Evolutionary conservation across 1,140 invertebrate genomes (phyloP).

Genomic region (Pomacea maculata): DNA sequence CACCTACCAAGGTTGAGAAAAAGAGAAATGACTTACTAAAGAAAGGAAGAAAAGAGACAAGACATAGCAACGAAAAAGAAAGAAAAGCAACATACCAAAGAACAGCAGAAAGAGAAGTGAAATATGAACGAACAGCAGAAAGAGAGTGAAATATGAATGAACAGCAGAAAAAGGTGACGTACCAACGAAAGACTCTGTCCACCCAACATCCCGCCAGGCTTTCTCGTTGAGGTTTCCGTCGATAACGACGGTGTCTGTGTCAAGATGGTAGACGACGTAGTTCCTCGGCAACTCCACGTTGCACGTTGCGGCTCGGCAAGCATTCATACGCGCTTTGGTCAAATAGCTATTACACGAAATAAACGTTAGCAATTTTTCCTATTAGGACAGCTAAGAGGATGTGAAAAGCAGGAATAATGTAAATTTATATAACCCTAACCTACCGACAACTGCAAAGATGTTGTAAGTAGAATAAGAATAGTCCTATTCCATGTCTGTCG

Average conservation of each 20-base stretch:
- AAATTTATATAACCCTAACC: no score
- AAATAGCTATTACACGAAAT: slow-evolving; percentile 23
- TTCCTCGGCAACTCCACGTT: slow-evolving; percentile 33
- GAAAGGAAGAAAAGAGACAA: neutral
- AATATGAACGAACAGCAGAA: no score
- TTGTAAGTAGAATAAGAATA: no score
- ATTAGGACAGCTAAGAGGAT: no score
- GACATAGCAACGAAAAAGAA: neutral
- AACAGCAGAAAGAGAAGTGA: no score
- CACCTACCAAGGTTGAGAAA: no score
- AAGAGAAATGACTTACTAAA: no score
- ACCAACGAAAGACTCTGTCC: slow-evolving; percentile 42
- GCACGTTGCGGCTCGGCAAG: slow-evolving; percentile 35
- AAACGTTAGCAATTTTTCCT: no score
- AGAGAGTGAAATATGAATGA: no score
- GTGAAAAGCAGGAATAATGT: no score
- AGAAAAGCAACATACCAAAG: neutral
- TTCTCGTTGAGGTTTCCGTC: slow-evolving; percentile 38
- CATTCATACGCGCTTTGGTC: slow-evolving; percentile 27
- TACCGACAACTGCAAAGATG: no score
- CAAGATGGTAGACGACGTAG: slow-evolving; percentile 36
- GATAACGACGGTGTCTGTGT: slow-evolving; percentile 20
- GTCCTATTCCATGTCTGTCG: no score
- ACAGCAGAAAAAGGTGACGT: neutral
- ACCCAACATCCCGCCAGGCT: slow-evolving; percentile 35